Evolutionary conservation across 2,797 vertebrate genomes (phyloP).

Genomic region (Lemur catta): DNA sequence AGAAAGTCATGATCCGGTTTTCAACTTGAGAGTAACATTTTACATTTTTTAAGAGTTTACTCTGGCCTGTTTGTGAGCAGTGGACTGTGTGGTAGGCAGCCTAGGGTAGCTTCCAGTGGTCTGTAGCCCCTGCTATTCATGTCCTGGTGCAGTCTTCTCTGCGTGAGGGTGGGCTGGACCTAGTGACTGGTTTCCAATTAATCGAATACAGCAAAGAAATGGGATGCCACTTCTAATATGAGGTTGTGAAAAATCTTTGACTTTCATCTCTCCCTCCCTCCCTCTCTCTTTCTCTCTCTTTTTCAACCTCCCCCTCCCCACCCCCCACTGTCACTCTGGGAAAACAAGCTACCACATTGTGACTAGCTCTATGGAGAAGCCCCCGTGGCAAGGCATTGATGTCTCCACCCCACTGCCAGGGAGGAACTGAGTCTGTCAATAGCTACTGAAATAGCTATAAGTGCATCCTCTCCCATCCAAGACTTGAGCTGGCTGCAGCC

Average conservation of each 20-base stretch:
- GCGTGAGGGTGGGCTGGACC: neutral
- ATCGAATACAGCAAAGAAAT: neutral
- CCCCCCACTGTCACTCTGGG: neutral
- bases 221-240: no score
- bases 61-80: neutral
- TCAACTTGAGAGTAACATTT: neutral
- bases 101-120: accelerated
- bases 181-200: neutral
- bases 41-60: neutral
- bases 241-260: neutral
- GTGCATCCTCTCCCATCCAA: neutral
- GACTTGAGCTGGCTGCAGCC: no score
- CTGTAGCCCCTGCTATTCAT: no score
- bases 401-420: no score
- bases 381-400: neutral
- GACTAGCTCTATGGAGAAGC: neutral
- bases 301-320: no score
- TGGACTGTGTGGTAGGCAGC: accelerated
- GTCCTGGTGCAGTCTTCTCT: no score
- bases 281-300: neutral
- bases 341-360: neutral
- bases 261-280: neutral
- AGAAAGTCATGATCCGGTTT: neutral
- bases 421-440: neutral
- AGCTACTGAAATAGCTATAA: neutral